A percentile compares a stretch with the other conserved stretches of the same genome.
Evolutionary conservation across 2,888 invertebrate genomes (phyloP).

Genomic region (Craniophora ligustri): DNA sequence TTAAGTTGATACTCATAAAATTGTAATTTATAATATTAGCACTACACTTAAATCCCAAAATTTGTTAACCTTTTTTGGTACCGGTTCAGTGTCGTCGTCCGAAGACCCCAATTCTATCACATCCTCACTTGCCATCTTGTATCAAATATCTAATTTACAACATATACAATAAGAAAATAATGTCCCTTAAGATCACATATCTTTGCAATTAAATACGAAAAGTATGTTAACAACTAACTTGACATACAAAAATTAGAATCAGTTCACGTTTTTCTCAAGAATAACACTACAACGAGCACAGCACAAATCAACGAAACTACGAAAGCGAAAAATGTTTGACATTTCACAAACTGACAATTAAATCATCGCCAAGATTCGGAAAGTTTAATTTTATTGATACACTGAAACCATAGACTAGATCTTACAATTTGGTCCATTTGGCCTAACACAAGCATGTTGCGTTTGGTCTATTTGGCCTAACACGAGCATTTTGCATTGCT

Average conservation of each 20-base stretch:
- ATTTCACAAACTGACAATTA: not conserved
- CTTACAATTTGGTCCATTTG: no score
- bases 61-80: constrained; percentile 73
- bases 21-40: no score
- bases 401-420: no score
- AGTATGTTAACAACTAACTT: not conserved
- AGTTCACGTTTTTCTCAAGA: constrained; percentile 6
- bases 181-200: constrained; percentile 3
- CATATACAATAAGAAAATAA: not conserved
- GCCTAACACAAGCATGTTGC: no score
- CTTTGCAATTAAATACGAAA: not conserved
- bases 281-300: not conserved
- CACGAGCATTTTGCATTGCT: no score
- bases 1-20: not conserved
- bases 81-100: constrained; percentile 79
- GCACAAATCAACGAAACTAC: constrained; percentile 4
- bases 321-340: constrained; percentile 21
- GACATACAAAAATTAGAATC: not conserved
- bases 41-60: not conserved
- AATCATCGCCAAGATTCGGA: no score
- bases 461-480: no score
- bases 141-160: constrained; percentile 9
- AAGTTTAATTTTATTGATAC: no score
- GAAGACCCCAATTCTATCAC: constrained; percentile 85
- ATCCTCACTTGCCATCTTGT: constrained; percentile 78